A percentile compares a stretch with the other conserved stretches of the same genome.
Conservation (phyloP, 2,797 vertebrate genomes). For the Tiaroga cobitis region DNA sequence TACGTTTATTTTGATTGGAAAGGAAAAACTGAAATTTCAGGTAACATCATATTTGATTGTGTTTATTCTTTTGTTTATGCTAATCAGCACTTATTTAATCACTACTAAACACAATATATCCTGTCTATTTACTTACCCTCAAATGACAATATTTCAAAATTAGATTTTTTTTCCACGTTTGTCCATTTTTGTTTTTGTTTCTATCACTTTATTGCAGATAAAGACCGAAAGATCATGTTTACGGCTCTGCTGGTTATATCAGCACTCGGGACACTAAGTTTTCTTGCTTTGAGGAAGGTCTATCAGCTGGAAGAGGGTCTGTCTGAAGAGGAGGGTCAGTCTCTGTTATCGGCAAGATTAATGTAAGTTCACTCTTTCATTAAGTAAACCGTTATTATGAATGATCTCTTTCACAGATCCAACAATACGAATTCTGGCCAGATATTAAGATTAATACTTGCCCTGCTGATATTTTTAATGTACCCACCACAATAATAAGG, state of each 20-base stretch:
- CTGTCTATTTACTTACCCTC: not conserved
- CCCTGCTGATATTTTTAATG: not conserved
- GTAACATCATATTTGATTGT: conserved; percentile 62
- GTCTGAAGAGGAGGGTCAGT: conserved; percentile 79
- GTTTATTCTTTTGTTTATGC: not conserved
- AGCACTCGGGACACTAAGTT: conserved; percentile 77
- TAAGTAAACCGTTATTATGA: not conserved
- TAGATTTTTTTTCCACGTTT: conserved; percentile 22
- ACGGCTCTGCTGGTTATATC: conserved; percentile 77
- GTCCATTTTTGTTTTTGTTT: conserved; percentile 42
- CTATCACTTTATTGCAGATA: conserved; percentile 69
- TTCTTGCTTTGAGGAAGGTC: conserved; percentile 74
- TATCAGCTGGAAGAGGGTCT: conserved; percentile 71
- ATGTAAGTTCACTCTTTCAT: conserved; percentile 63
- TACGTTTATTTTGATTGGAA: conserved; percentile 85
- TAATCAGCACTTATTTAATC: conserved; percentile 13
- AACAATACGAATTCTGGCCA: not conserved
- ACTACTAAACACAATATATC: not conserved
- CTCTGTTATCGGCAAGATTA: conserved; percentile 71
- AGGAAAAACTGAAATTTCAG: conserved; percentile 78
- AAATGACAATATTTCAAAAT: not conserved
- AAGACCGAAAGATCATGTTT: conserved; percentile 78
- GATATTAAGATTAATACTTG: not conserved
- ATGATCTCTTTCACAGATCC: not conserved
- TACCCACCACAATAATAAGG: not conserved